Evolutionary conservation across 1,140 invertebrate genomes (phyloP), one percentile per base, ranked within the genome.

Genomic region (Lithobius niger): DNA sequence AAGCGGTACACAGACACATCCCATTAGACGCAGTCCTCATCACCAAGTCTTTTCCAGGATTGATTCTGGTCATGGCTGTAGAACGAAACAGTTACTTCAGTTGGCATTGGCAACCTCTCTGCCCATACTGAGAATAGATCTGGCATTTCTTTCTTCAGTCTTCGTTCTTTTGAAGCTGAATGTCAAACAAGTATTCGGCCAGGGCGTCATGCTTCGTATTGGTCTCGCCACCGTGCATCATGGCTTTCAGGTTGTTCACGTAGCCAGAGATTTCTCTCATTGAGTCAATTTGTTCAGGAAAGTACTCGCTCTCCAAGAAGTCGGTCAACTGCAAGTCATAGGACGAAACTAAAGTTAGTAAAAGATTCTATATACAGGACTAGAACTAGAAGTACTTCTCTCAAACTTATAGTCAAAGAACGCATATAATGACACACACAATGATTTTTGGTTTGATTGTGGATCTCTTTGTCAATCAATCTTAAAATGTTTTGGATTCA

Each of bases 281-380:
- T 1, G 79, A 74, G 59, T 85, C 81, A 3, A 88, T 83, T 72
- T 88, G 84, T 62, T 86, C 82, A 61, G 80, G 76, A 26, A 88
- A 64, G 61, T 78, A 86, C 62, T 84, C 76, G 0, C 73, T 75
- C 67, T 86, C 84, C 52, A 88, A 65, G 61, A 83, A 86, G 63
- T 86, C 82, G 59, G 77, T 74, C 0, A 85, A 40, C 54, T 55
- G 21, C 4, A 21, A 50, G 10, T n/a, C n/a, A 13, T 40, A 13
- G n/a, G 31, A 40, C n/a, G 31, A n/a, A 13, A 13, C 31, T 40
- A 40, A n/a, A 10, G 31, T 10, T n/a, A n/a, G n/a, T 40, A n/a
- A 10, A n/a, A 40, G 31, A 10, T 10, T 40, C 10, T n/a, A n/a
- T 13, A 13, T 40, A 10, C 10, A n/a, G 10, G n/a, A 13, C 31